phyloP scores from a whole-genome alignment of 2,888 invertebrate genomes.

The Aporophyla lueneburgensis region DNA sequence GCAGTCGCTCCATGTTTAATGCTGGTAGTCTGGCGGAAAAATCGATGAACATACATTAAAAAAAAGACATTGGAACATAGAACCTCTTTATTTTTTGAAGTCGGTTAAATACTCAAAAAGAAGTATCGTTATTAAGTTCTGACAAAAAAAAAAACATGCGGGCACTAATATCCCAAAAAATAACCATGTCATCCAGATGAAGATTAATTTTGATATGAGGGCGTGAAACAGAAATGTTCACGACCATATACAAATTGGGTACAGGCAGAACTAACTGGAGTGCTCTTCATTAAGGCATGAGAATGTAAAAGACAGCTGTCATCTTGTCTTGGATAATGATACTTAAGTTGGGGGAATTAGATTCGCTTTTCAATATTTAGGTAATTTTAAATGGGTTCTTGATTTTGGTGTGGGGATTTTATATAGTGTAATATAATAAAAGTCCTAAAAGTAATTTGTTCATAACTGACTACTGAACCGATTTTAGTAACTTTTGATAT shows the following conservation, averaged over 20 bases:
- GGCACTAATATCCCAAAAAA: slow-evolving; percentile 49
- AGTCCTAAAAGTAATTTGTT: too few relatives aligned
- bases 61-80: too few relatives aligned
- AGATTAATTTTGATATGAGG: slow-evolving; percentile 63
- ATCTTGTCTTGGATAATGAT: slow-evolving; percentile 14
- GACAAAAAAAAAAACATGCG: slow-evolving; percentile 46
- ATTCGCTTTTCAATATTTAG: slow-evolving; percentile 25
- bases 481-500: too few relatives aligned
- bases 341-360: slow-evolving; percentile 34
- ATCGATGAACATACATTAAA: too few relatives aligned
- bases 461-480: too few relatives aligned
- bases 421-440: too few relatives aligned
- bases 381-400: slow-evolving; percentile 4
- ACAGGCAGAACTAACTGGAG: slow-evolving; percentile 62
- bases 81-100: too few relatives aligned
- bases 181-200: slow-evolving; percentile 57
- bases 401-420: neutral
- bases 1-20: too few relatives aligned
- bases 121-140: neutral
- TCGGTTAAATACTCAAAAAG: too few relatives aligned
- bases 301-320: slow-evolving; percentile 47
- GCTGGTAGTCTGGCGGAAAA: too few relatives aligned
- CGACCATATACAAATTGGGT: slow-evolving; percentile 54
- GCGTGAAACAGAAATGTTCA: slow-evolving; percentile 56
- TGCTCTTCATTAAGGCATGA: slow-evolving; percentile 46